A percentile compares a stretch with the other conserved stretches of the same genome.
Evolutionary conservation across 2,113 vertebrate species (phyloP).

Genomic region (Otis tarda): DNA sequence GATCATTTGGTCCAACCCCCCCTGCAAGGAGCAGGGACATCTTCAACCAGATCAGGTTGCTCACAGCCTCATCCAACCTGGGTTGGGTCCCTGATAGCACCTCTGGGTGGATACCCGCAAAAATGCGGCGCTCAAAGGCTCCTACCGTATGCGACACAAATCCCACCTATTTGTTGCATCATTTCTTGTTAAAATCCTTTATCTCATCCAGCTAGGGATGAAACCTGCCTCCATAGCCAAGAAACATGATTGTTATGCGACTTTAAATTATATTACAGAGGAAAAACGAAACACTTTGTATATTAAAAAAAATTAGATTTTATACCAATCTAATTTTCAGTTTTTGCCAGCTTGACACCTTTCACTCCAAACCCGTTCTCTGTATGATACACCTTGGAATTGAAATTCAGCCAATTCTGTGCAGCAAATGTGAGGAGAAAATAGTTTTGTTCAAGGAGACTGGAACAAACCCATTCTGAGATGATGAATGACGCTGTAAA

Average conservation of each 20-base stretch:
- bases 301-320: conserved; percentile 50
- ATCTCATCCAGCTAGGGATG: background rate
- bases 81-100: background rate
- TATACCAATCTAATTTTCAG: conserved; percentile 53
- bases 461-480: conserved; percentile 48
- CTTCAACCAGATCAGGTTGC: too few species aligned
- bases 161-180: conserved; percentile 23
- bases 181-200: conserved; percentile 29
- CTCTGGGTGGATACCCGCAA: background rate
- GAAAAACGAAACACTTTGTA: background rate
- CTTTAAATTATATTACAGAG: conserved; percentile 42
- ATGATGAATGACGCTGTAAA: conserved; percentile 64
- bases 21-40: too few species aligned
- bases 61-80: too few species aligned
- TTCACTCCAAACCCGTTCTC: conserved; percentile 19
- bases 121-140: fast-evolving
- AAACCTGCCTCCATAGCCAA: background rate
- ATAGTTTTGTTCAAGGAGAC: conserved; percentile 65
- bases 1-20: too few species aligned
- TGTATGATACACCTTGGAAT: conserved; percentile 24
- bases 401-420: conserved; percentile 62
- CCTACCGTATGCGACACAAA: background rate
- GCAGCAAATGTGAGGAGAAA: conserved; percentile 56
- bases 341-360: conserved; percentile 64
- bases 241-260: background rate